Evolutionary conservation across 2,797 vertebrate species (phyloP), one percentile per base, ranked within the genome.

Genomic region (Dipus sagitta): DNA sequence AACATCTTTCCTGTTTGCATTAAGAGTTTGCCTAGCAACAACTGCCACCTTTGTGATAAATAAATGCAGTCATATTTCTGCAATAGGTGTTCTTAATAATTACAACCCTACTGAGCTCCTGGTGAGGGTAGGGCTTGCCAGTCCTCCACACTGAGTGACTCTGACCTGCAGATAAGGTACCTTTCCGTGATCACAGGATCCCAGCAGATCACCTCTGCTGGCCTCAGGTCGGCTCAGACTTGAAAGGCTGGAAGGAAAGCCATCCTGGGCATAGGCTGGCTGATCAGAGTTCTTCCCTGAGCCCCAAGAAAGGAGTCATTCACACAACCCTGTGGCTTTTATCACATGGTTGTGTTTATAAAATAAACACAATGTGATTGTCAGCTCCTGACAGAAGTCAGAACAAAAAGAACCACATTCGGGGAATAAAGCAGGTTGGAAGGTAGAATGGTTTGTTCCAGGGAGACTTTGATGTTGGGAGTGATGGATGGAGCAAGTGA

Each of bases 21-120:
- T 89, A 67, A 32, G 76, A 94, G 85, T 94, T 92, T 95, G 65
- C 82, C 80, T 94, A 94, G 91, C 93, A 86, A 88, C 76, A 85
- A 82, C 76, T 85, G 34, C 85, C 17, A 10, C 64, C 81, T 90
- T 80, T 60, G 14, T 90, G 88, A 95, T 90, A 88, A 95, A 96
- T 94, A 96, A 94, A 94, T 72, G 52, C 84, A 92, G 84, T 72
- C 58, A 58, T 28, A 65, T 93, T 95, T 97, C 83, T 72, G 15
- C 65, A 79, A 92, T 60, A 94, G 62, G 23, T 54, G 0, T 86
- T 86, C 26, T 95, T 91, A 76, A 86, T 84, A 92, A 93, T 91
- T 64, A 95, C 77, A 47, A 67, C 67, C 14, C 87, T 81, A 30
- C 89, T n/a, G 54, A 85, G 34, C 6, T 17, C 14, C 58, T 32